Conservation (phyloP, 2,797 vertebrate species). For the Danio choprae region DNA sequence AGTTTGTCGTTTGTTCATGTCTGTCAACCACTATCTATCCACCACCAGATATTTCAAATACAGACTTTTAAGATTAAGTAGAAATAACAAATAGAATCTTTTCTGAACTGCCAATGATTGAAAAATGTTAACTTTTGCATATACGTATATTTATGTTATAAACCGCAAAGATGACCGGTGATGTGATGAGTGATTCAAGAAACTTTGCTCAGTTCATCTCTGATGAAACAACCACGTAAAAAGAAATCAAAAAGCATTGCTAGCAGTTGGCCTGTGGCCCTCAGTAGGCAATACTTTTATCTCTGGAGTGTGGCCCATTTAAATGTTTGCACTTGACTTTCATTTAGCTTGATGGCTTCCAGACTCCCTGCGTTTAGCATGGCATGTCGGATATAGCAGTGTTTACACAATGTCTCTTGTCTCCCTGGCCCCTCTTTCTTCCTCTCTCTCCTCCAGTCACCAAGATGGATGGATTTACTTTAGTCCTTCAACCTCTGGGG, state of each 20-base stretch:
- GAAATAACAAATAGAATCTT: background rate
- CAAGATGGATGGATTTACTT: slow-evolving; percentile 84
- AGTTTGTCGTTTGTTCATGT: slow-evolving; percentile 33
- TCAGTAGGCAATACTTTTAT: slow-evolving; percentile 65
- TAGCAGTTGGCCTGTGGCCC: background rate
- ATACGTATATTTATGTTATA: too few relatives aligned
- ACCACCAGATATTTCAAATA: slow-evolving; percentile 6
- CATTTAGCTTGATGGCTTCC: slow-evolving; percentile 78
- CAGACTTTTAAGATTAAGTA: slow-evolving; percentile 17
- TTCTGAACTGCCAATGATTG: background rate
- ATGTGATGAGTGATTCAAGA: background rate
- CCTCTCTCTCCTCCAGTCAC: slow-evolving; percentile 66
- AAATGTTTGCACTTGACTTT: slow-evolving; percentile 81
- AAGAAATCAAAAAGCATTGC: background rate
- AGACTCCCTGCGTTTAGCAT: slow-evolving; percentile 77
- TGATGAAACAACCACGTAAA: background rate
- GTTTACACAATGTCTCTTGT: slow-evolving; percentile 76
- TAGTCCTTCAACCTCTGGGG: slow-evolving; percentile 74
- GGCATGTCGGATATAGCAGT: slow-evolving; percentile 78
- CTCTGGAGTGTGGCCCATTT: slow-evolving; percentile 77
- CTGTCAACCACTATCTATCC: background rate
- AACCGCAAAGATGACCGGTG: background rate
- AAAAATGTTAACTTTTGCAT: too few relatives aligned
- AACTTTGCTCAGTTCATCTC: background rate
- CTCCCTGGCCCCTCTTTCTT: slow-evolving; percentile 65